These are phyloP conservation scores for Pavo muticus DNA, from an alignment of 2,113 vertebrate genomes.

Conservation along the genomic window DNA sequence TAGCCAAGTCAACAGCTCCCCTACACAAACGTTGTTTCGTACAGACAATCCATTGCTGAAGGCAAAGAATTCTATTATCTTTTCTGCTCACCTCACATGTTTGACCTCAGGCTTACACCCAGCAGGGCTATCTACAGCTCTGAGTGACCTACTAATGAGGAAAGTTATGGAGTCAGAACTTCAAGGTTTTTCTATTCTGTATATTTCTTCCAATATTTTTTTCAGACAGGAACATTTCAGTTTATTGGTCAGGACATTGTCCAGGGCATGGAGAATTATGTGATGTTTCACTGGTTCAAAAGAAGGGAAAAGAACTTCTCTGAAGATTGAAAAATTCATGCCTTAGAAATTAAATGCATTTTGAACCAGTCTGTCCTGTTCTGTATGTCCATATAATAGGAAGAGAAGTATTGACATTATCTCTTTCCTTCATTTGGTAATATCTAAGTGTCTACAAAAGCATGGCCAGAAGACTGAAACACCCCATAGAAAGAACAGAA, in stretches of 20 bases:
- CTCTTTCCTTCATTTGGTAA: background rate
- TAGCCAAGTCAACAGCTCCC: background rate
- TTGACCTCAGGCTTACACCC: background rate
- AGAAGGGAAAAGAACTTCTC: background rate
- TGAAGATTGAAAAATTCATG: background rate
- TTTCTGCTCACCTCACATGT: background rate
- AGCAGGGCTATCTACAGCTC: background rate
- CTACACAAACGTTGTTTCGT: background rate
- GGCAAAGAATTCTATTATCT: background rate
- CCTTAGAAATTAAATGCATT: background rate
- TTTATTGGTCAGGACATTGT: background rate
- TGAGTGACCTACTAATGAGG: background rate
- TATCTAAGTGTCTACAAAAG: background rate
- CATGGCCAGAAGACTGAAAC: background rate
- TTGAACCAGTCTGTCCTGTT: background rate
- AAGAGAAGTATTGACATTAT: background rate
- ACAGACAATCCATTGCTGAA: background rate
- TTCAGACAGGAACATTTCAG: background rate
- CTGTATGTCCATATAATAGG: background rate
- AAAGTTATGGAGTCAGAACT: background rate
- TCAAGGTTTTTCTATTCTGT: background rate
- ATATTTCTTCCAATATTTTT: background rate
- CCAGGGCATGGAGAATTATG: background rate
- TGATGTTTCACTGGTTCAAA: background rate
- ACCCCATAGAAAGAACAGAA: background rate